Conservation (phyloP, 2,888 invertebrate genomes). For the Hylaea fasciaria region DNA sequence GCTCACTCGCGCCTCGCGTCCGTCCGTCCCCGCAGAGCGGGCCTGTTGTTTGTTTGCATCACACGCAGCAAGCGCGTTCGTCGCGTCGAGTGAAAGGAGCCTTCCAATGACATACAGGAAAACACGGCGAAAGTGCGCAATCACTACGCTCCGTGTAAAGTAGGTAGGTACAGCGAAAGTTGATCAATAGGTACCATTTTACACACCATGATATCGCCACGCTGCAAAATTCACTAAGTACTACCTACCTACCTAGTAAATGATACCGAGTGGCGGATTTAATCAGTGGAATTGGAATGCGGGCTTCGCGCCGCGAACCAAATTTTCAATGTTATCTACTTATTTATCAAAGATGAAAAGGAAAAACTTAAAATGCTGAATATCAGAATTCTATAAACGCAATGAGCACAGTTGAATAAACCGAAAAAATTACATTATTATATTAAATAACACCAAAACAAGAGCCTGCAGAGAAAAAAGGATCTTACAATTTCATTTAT, state of each 20-base stretch:
- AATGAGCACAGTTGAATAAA: too few species aligned
- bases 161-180: constrained; percentile 66
- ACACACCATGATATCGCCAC: constrained; percentile 4
- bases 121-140: constrained; percentile 71
- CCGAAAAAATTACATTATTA: too few species aligned
- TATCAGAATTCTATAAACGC: too few species aligned
- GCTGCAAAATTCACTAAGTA: constrained; percentile 2
- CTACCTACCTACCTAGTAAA: constrained; percentile 8
- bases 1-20: constrained; percentile 28
- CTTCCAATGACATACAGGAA: constrained; percentile 49
- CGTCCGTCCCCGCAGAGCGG: not conserved
- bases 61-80: constrained; percentile 35
- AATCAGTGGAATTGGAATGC: not conserved
- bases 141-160: constrained; percentile 40
- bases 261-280: not conserved
- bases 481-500: constrained; percentile 6
- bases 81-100: constrained; percentile 40
- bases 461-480: not conserved
- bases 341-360: too few species aligned
- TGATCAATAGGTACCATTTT: constrained; percentile 47
- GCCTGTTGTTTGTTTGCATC: constrained; percentile 49
- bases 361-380: too few species aligned
- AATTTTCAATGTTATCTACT: too few species aligned
- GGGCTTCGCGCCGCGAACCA: too few species aligned
- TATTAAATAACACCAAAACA: too few species aligned